These are phyloP conservation scores for Pteropus alecto DNA, from an alignment of 2,113 vertebrate species.

Conservation along the genomic window DNA sequence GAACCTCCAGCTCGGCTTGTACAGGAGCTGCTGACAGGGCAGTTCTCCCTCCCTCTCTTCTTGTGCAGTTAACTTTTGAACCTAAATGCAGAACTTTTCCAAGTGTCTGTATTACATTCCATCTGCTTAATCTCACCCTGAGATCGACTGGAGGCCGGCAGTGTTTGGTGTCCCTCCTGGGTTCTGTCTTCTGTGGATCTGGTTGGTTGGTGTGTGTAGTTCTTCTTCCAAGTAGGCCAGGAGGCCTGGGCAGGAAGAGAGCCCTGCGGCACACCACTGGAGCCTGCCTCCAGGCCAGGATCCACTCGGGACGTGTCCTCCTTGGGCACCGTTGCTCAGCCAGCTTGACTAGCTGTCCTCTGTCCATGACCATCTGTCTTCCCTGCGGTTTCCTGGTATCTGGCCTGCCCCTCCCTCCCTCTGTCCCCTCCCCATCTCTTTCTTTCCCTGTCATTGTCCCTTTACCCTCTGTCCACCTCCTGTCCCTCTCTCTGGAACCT, in stretches of 20 bases:
- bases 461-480: not conserved
- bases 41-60: not conserved
- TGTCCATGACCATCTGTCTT: not conserved
- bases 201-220: no score
- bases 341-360: not conserved
- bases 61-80: not conserved
- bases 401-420: not conserved
- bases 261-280: no score
- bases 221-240: no score
- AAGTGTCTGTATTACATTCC: not conserved
- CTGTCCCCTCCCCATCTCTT: not conserved
- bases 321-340: not conserved
- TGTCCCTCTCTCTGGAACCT: not conserved
- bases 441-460: not conserved
- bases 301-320: rapidly evolving
- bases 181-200: no score
- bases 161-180: no score
- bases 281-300: not conserved
- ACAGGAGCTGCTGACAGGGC: not conserved
- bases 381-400: not conserved
- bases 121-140: not conserved
- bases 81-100: not conserved
- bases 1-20: not conserved
- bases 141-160: not conserved
- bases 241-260: no score